Conservation (phyloP, 2,113 vertebrate species). For the Cacatua alba region DNA sequence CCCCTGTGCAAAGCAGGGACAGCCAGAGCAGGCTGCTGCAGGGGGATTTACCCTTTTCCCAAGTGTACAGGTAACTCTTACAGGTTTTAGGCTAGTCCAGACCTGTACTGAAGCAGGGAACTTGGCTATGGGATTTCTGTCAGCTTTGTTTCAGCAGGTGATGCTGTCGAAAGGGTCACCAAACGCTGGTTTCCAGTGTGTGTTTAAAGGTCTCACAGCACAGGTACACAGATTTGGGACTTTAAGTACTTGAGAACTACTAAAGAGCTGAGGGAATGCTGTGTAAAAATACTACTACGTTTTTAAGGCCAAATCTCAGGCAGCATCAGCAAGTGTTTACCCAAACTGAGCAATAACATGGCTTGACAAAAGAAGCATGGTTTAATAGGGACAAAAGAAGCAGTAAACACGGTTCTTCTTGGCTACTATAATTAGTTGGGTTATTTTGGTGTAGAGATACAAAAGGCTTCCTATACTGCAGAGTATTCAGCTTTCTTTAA, state of each 20-base stretch:
- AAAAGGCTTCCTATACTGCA: neutral
- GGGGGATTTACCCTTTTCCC: neutral
- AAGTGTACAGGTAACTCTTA: neutral
- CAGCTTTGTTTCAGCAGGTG: neutral
- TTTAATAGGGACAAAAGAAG: neutral
- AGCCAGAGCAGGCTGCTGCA: rapidly evolving
- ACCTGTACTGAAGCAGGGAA: neutral
- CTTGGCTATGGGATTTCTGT: neutral
- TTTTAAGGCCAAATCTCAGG: neutral
- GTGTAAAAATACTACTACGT: rapidly evolving
- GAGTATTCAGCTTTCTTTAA: neutral
- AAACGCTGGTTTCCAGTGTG: rapidly evolving
- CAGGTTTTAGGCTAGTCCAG: neutral
- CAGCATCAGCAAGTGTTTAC: neutral
- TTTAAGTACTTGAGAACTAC: neutral
- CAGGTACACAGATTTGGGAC: no score
- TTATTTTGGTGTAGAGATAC: neutral
- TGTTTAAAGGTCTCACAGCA: neutral
- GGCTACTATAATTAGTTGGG: neutral
- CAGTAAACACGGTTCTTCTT: neutral
- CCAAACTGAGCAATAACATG: neutral
- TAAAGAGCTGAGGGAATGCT: neutral
- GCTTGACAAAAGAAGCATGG: neutral
- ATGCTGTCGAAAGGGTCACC: neutral
- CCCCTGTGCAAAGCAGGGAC: neutral